A percentile compares a stretch with the other conserved stretches of the same genome.
phyloP scores from a whole-genome alignment of 2,888 invertebrate species.

The Erebia aethiops region DNA sequence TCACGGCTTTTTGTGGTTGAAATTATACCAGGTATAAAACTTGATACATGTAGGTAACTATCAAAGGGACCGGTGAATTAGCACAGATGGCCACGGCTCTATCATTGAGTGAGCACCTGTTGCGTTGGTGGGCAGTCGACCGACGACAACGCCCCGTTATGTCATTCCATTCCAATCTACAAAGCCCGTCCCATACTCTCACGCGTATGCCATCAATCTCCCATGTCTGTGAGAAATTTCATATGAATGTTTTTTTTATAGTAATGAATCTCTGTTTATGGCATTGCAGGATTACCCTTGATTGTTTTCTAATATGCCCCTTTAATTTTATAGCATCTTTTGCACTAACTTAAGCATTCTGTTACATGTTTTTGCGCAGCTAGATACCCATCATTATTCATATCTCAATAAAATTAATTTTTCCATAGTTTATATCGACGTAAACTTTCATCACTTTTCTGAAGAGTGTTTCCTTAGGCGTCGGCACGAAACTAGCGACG shows the following conservation, averaged over 20 bases:
- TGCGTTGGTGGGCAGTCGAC: conserved; percentile 49
- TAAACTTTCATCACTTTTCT: neutral
- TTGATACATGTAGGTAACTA: conserved; percentile 20
- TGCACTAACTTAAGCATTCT: neutral
- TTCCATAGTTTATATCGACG: neutral
- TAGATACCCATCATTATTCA: neutral
- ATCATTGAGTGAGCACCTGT: conserved; percentile 53
- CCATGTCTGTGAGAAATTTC: conserved; percentile 58
- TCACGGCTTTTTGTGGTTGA: conserved; percentile 24
- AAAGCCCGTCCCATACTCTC: conserved; percentile 68
- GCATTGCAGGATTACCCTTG: conserved; percentile 29
- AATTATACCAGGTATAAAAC: conserved; percentile 28
- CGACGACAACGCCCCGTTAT: conserved; percentile 66
- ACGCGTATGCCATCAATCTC: conserved; percentile 64
- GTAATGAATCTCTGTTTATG: conserved; percentile 30
- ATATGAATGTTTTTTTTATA: conserved; percentile 42
- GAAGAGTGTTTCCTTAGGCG: too few species aligned
- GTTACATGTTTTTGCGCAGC: neutral
- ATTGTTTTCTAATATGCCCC: conserved; percentile 30
- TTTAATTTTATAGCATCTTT: conserved; percentile 15
- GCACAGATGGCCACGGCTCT: conserved; percentile 41
- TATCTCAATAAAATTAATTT: neutral
- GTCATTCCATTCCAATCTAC: conserved; percentile 64
- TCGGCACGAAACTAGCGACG: too few species aligned
- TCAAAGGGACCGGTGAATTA: conserved; percentile 39